These are phyloP conservation scores for Zophobas morio DNA, from an alignment of 1,140 invertebrate genomes.

Conservation along the genomic window DNA sequence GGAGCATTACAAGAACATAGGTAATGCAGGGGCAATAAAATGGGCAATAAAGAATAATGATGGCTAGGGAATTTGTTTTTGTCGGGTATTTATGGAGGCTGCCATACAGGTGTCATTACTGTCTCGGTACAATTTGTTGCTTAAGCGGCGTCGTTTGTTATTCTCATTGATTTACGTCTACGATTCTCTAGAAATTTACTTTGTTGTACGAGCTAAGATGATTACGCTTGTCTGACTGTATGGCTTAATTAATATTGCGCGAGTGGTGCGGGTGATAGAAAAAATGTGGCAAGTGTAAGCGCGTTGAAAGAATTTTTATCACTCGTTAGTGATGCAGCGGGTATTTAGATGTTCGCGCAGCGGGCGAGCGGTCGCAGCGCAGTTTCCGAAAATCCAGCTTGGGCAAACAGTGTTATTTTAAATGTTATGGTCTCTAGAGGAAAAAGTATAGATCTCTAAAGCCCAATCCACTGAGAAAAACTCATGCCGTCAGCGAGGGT, in stretches of 20 bases:
- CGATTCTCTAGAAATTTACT: neutral
- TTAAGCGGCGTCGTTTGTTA: neutral
- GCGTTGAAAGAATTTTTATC: too few relatives aligned
- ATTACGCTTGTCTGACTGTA: too few relatives aligned
- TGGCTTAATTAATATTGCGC: too few relatives aligned
- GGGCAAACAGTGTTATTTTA: neutral
- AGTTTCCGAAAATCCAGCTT: neutral
- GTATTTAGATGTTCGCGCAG: too few relatives aligned
- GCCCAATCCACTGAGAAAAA: constrained; percentile 8
- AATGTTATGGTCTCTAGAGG: constrained; percentile 8
- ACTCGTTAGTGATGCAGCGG: too few relatives aligned
- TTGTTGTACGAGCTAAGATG: neutral
- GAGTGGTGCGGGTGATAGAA: too few relatives aligned
- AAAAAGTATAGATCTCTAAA: constrained; percentile 9
- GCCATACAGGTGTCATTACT: neutral
- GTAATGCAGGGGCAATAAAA: neutral
- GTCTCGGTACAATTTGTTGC: neutral
- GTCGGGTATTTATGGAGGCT: neutral
- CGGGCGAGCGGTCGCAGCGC: neutral
- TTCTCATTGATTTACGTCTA: neutral
- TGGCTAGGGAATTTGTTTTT: constrained; percentile 11
- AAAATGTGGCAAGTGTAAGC: too few relatives aligned
- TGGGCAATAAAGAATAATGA: constrained; percentile 4
- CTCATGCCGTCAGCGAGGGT: constrained; percentile 15
- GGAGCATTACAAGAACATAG: neutral